phyloP scores from a whole-genome alignment of 2,113 vertebrate species.

The Arizona elegans region DNA sequence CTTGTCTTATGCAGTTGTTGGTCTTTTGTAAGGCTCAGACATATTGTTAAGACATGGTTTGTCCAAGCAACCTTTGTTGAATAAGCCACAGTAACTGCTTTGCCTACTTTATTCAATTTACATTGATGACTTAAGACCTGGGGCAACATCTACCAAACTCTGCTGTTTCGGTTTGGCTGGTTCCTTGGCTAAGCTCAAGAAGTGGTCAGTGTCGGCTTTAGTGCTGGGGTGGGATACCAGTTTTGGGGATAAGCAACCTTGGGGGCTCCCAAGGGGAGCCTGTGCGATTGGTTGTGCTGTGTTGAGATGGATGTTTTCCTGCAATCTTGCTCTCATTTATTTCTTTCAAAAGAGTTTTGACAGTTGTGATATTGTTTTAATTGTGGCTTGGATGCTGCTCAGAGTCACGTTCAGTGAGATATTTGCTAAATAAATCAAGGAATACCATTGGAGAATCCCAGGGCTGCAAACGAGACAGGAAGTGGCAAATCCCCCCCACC shows the following conservation, averaged over 20 bases:
- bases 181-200: background rate
- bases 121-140: background rate
- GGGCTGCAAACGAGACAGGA: background rate
- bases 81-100: background rate
- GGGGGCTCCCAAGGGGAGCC: background rate
- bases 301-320: background rate
- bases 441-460: background rate
- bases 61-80: background rate
- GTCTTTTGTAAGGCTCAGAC: background rate
- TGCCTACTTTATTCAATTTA: background rate
- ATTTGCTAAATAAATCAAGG: background rate
- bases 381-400: background rate
- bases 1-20: background rate
- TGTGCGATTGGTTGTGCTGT: background rate
- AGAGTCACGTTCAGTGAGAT: background rate
- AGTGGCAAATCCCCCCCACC: background rate
- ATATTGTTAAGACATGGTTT: background rate
- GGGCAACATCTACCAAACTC: background rate
- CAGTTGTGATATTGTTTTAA: background rate
- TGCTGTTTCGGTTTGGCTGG: background rate
- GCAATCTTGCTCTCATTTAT: background rate
- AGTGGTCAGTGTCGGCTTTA: background rate
- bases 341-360: background rate
- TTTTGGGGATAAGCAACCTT: background rate
- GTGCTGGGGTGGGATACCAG: background rate